These are phyloP conservation scores for Scelioninae gen. 1 DNA, from an alignment of 2,888 invertebrate species.

Conservation along the genomic window DNA sequence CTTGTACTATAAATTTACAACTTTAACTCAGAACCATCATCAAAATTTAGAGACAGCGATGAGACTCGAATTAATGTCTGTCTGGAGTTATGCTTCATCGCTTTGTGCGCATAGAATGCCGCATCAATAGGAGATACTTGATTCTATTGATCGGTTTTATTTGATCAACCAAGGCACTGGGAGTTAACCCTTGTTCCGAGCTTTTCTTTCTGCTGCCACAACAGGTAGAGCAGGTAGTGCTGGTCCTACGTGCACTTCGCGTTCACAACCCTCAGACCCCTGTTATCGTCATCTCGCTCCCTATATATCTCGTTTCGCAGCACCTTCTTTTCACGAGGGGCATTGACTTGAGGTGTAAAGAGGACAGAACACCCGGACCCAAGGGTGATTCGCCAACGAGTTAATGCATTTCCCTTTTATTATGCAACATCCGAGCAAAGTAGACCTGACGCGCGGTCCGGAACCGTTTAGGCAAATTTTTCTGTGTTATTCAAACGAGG, in stretches of 20 bases:
- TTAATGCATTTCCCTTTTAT: conserved; percentile 83
- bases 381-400: conserved; percentile 71
- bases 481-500: conserved; percentile 84
- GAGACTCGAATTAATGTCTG: conserved; percentile 29
- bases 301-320: not conserved
- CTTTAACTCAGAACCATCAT: conserved; percentile 31
- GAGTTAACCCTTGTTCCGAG: conserved; percentile 64
- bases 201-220: conserved; percentile 67
- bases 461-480: conserved; percentile 84
- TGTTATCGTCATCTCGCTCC: conserved; percentile 17
- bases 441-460: conserved; percentile 78
- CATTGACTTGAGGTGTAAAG: conserved; percentile 51
- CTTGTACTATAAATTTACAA: conserved; percentile 30
- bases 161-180: conserved; percentile 64
- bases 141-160: conserved; percentile 79
- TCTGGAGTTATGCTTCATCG: conserved; percentile 17
- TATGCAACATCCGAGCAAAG: conserved; percentile 80
- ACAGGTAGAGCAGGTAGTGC: conserved; percentile 83
- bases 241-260: conserved; percentile 54
- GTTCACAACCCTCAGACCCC: conserved; percentile 42
- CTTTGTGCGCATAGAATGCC: conserved; percentile 25
- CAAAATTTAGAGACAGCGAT: conserved; percentile 15
- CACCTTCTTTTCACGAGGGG: conserved; percentile 33
- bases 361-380: conserved; percentile 34
- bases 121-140: conserved; percentile 80